Percentiles rank a stretch among this genome's conserved stretches.
These are phyloP conservation scores for Sebastolobus altivelis DNA, from an alignment of 2,797 vertebrate species.

Conservation along the genomic window DNA sequence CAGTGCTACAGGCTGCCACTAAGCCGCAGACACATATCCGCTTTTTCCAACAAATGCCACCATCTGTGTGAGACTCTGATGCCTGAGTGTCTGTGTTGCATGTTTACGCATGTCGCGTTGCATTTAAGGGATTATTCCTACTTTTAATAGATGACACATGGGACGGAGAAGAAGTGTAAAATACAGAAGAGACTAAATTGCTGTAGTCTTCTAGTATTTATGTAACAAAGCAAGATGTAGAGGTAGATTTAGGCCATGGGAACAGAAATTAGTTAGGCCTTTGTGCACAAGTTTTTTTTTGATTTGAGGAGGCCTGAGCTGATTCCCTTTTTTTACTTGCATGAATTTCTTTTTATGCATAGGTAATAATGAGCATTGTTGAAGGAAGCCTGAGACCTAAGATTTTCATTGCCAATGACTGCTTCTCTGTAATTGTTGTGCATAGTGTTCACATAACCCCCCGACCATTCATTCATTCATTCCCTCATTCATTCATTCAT, in stretches of 20 bases:
- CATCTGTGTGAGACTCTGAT: constrained; percentile 49
- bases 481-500: too few species aligned
- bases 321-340: neutral
- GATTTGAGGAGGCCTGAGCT: neutral
- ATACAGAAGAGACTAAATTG: neutral
- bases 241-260: neutral
- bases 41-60: constrained; percentile 46
- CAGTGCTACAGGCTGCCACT: constrained; percentile 21
- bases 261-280: neutral
- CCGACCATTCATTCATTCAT: too few species aligned
- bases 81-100: constrained; percentile 24
- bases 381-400: neutral
- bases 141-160: constrained; percentile 37
- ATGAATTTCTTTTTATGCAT: neutral
- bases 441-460: too few species aligned
- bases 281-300: neutral
- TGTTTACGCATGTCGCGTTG: constrained; percentile 5
- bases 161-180: constrained; percentile 32
- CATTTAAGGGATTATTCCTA: constrained; percentile 42
- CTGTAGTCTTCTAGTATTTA: neutral
- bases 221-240: neutral
- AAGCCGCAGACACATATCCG: constrained; percentile 41
- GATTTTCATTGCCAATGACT: neutral
- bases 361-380: neutral
- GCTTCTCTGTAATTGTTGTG: neutral